Conservation (phyloP, 2,797 vertebrate genomes). For the Pseudomugil tenellus region DNA sequence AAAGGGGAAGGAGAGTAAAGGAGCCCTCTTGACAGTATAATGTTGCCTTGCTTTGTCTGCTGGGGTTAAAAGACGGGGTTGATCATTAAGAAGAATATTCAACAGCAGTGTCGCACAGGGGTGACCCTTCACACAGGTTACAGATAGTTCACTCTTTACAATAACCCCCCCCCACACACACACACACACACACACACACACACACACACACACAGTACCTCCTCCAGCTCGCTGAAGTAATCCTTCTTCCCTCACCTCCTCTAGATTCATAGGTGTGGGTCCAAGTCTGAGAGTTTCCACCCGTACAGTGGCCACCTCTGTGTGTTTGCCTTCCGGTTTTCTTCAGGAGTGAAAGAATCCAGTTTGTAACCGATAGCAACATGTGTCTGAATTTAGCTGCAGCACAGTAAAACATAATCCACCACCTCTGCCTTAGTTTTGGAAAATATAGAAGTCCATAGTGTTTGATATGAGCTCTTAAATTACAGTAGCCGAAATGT, state of each 20-base stretch:
- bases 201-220: not conserved
- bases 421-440: not conserved
- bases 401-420: not conserved
- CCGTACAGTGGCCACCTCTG: constrained; percentile 36
- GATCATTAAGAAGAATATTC: constrained; percentile 79
- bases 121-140: constrained; percentile 74
- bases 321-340: constrained; percentile 33
- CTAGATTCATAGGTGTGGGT: constrained; percentile 30
- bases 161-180: not conserved
- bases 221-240: constrained; percentile 26
- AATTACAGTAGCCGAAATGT: too few relatives aligned
- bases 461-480: too few relatives aligned
- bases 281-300: constrained; percentile 15
- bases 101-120: constrained; percentile 64
- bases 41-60: constrained; percentile 73
- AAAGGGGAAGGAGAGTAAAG: constrained; percentile 7
- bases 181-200: too few relatives aligned
- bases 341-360: not conserved
- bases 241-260: constrained; percentile 5
- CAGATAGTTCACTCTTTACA: constrained; percentile 74
- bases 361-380: constrained; percentile 18
- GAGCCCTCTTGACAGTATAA: constrained; percentile 55
- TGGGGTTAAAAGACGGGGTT: constrained; percentile 71
- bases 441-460: not conserved
- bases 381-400: not conserved